A percentile compares a stretch with the other conserved stretches of the same genome.
These are phyloP conservation scores for Dendropsophus ebraccatus DNA, from an alignment of 2,113 vertebrate genomes.

Conservation along the genomic window DNA sequence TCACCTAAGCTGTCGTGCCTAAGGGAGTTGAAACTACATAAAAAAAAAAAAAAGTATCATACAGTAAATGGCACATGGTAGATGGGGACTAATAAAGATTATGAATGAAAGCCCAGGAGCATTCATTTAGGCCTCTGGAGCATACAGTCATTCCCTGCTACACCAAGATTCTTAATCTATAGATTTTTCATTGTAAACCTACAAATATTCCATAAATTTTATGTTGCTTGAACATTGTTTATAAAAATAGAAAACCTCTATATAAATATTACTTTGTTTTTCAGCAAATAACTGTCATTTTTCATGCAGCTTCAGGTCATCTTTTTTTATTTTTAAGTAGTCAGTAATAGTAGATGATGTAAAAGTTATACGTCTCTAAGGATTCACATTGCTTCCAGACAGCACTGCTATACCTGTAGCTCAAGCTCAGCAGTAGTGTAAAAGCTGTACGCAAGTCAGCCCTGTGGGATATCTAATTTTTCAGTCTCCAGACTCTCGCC, in stretches of 20 bases:
- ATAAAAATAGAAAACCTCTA: not conserved
- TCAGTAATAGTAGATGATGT: slow-evolving; percentile 12
- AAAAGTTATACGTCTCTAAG: slow-evolving; percentile 29
- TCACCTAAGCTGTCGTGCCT: too few species aligned
- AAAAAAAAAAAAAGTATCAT: too few species aligned
- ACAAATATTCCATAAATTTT: not conserved
- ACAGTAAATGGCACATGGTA: too few species aligned
- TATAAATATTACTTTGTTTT: not conserved
- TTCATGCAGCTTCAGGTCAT: too few species aligned
- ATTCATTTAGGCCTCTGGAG: too few species aligned
- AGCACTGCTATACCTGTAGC: not conserved
- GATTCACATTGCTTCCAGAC: slow-evolving; percentile 30
- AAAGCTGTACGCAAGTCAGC: slow-evolving; percentile 28
- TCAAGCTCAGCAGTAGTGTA: slow-evolving; percentile 33
- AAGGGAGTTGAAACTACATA: too few species aligned
- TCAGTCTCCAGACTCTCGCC: slow-evolving; percentile 33
- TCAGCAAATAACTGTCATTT: not conserved
- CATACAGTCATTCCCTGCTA: too few species aligned
- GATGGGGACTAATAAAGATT: too few species aligned
- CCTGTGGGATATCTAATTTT: slow-evolving; percentile 35
- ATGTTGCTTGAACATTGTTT: not conserved
- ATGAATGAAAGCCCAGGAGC: too few species aligned
- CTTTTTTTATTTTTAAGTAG: slow-evolving; percentile 1
- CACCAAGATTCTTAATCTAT: not conserved
- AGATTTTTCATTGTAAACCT: not conserved